Evolutionary conservation across 1,140 invertebrate genomes (phyloP).

Genomic region (Lanistes nyassanus): DNA sequence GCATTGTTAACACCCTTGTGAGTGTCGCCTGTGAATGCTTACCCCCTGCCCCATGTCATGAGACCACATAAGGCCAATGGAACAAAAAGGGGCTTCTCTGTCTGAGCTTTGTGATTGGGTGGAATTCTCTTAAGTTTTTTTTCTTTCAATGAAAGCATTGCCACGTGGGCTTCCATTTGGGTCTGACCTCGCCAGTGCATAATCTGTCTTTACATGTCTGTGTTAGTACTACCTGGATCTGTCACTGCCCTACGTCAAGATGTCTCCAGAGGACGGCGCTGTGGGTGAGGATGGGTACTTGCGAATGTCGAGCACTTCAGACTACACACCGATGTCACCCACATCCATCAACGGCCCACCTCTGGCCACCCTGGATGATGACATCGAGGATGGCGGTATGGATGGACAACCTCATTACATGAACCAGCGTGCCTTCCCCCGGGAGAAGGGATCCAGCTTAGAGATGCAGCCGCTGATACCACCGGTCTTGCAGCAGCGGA

Average conservation of each 20-base stretch:
- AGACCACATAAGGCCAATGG: no score
- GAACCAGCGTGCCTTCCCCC: conserved; percentile 28
- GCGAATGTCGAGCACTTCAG: conserved; percentile 48
- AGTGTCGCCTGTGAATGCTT: no score
- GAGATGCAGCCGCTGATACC: conserved; percentile 24
- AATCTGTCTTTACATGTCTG: background rate
- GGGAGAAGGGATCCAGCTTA: conserved; percentile 19
- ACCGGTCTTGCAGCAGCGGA: conserved; percentile 28
- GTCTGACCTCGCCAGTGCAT: background rate
- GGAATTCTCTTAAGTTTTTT: background rate
- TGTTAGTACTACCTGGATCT: conserved; percentile 62
- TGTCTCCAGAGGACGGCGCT: conserved; percentile 27
- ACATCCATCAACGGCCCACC: conserved; percentile 27
- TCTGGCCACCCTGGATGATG: conserved; percentile 5
- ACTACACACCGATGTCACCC: conserved; percentile 51
- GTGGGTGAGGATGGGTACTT: conserved; percentile 51
- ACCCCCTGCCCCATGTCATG: no score
- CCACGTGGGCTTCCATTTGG: background rate
- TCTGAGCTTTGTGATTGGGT: background rate
- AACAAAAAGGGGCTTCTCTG: no score
- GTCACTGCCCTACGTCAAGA: conserved; percentile 45
- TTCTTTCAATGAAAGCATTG: background rate
- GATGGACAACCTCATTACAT: conserved; percentile 34
- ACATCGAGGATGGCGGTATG: conserved; percentile 16
- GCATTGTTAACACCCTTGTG: no score